Evolutionary conservation across 2,113 vertebrate genomes (phyloP).

Genomic region (Phoenicopterus ruber): DNA sequence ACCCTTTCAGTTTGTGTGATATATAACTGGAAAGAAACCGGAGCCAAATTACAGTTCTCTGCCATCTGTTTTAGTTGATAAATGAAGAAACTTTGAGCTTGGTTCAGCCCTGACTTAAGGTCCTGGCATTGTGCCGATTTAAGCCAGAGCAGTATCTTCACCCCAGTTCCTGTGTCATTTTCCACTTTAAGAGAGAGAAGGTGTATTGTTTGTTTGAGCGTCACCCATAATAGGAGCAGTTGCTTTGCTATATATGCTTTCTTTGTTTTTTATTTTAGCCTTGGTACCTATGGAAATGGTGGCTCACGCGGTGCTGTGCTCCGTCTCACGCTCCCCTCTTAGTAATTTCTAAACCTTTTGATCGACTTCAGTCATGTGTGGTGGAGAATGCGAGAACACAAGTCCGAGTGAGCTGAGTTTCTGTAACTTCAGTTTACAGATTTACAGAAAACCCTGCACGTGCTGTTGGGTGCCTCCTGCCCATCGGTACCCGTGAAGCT

Average conservation of each 20-base stretch:
- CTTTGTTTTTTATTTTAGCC: background rate
- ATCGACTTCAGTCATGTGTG: accelerated
- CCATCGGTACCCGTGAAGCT: accelerated
- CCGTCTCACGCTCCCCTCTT: background rate
- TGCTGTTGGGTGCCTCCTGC: background rate
- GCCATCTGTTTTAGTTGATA: constrained; percentile 51
- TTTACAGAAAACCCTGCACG: background rate
- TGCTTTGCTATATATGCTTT: background rate
- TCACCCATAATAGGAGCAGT: background rate
- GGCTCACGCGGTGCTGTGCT: background rate
- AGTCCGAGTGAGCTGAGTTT: background rate
- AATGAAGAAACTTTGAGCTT: background rate
- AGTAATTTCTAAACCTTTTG: background rate
- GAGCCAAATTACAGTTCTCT: constrained; percentile 3
- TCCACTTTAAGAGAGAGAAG: background rate
- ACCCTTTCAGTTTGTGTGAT: background rate
- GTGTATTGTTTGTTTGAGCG: background rate
- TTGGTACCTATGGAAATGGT: background rate
- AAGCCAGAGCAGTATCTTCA: background rate
- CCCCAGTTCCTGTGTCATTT: background rate
- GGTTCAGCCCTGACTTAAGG: constrained; percentile 2
- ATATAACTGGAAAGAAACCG: background rate
- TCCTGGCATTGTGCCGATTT: background rate
- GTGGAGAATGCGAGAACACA: background rate
- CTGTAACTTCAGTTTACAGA: background rate